Evolutionary conservation across 2,888 invertebrate genomes (phyloP).

Genomic region (Yponomeuta malinellus): DNA sequence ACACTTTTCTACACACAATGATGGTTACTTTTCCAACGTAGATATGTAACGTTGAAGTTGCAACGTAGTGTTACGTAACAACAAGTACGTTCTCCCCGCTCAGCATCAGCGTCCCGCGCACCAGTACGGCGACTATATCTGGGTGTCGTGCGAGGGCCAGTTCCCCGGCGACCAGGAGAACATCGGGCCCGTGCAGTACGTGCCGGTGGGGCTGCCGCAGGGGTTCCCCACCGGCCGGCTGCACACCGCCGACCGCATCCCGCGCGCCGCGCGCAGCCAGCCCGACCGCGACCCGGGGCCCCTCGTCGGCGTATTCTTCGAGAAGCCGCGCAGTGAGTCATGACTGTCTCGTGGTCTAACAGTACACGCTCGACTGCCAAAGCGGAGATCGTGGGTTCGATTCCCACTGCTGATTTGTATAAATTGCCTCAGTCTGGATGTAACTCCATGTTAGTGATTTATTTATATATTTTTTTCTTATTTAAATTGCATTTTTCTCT

Average conservation of each 20-base stretch:
- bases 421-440: too few species aligned
- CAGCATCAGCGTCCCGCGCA: slow-evolving; percentile 50
- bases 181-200: slow-evolving; percentile 82
- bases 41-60: too few species aligned
- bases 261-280: slow-evolving; percentile 43
- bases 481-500: too few species aligned
- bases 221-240: slow-evolving; percentile 64
- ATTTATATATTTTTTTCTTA: too few species aligned
- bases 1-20: too few species aligned
- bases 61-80: too few species aligned
- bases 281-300: slow-evolving; percentile 57
- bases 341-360: not conserved
- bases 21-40: too few species aligned
- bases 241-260: slow-evolving; percentile 59
- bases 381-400: too few species aligned
- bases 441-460: too few species aligned
- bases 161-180: slow-evolving; percentile 85
- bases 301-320: slow-evolving; percentile 54
- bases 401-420: too few species aligned
- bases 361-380: not conserved
- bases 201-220: slow-evolving; percentile 77
- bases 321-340: slow-evolving; percentile 57
- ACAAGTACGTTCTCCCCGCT: not conserved
- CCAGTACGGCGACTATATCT: slow-evolving; percentile 78
- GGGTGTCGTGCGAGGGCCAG: slow-evolving; percentile 90